phyloP scores from a whole-genome alignment of 2,797 vertebrate genomes.

The Geotrypetes seraphini region DNA sequence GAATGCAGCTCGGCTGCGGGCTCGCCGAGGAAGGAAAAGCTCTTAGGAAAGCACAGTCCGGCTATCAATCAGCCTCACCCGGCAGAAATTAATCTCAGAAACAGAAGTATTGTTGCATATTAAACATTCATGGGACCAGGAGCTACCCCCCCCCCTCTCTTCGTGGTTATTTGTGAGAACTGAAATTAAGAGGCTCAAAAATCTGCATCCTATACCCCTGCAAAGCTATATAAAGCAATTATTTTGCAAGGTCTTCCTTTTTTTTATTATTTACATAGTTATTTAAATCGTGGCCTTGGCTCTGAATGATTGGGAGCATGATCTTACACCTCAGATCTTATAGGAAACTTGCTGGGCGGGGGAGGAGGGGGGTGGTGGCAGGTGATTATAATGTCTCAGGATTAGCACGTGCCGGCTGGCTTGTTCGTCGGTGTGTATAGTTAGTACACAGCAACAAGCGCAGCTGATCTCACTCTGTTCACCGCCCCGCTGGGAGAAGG shows the following conservation, averaged over 20 bases:
- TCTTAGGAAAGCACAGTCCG: constrained; percentile 58
- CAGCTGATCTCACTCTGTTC: constrained; percentile 68
- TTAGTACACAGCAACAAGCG: no score
- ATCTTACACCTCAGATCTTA: constrained; percentile 53
- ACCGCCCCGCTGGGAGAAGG: constrained; percentile 77
- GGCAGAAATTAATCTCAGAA: constrained; percentile 60
- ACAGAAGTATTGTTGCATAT: constrained; percentile 36
- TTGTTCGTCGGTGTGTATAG: constrained; percentile 65
- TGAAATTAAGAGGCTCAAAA: constrained; percentile 24
- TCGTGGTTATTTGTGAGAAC: constrained; percentile 22
- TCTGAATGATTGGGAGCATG: constrained; percentile 53
- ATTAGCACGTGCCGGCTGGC: constrained; percentile 66
- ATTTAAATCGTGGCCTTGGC: no score
- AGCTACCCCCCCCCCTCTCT: no score
- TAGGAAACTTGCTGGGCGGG: constrained; percentile 67
- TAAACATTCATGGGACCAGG: constrained; percentile 47
- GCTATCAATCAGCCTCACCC: constrained; percentile 60
- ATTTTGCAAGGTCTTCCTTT: constrained; percentile 20
- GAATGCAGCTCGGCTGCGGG: constrained; percentile 56
- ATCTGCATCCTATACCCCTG: constrained; percentile 34
- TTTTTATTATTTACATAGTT: no score
- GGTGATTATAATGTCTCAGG: constrained; percentile 66
- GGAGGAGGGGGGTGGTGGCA: constrained; percentile 67
- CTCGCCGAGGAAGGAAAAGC: constrained; percentile 50
- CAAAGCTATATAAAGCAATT: constrained; percentile 31